Evolutionary conservation across 2,113 vertebrate species (phyloP).

Genomic region (Myotis brandtii): DNA sequence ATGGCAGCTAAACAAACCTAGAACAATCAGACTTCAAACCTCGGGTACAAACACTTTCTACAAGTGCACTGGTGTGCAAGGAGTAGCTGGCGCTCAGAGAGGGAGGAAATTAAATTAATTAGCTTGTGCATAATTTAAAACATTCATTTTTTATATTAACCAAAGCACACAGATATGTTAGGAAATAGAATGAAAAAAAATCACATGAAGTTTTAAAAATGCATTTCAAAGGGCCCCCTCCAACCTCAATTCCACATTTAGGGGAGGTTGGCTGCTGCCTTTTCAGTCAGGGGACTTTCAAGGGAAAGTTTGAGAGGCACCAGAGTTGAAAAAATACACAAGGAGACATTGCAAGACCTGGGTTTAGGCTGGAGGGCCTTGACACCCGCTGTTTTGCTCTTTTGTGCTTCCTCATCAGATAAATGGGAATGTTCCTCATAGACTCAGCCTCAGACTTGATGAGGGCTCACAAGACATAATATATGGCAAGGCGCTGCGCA

Average conservation of each 20-base stretch:
- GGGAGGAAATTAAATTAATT: slow-evolving; percentile 2
- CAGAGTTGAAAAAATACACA: not conserved
- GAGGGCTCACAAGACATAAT: not conserved
- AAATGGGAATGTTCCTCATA: not conserved
- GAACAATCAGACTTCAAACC: not conserved
- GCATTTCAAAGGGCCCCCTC: not conserved
- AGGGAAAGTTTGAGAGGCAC: not conserved
- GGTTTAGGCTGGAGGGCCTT: not conserved
- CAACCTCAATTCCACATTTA: not conserved
- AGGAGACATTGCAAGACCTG: not conserved
- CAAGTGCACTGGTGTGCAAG: not conserved
- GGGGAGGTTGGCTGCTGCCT: not conserved
- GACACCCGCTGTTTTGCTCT: not conserved
- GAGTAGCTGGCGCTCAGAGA: not conserved
- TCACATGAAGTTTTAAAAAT: slow-evolving; percentile 31
- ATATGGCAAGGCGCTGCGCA: not conserved
- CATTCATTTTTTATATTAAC: not conserved
- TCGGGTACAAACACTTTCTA: not conserved
- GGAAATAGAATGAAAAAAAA: not conserved
- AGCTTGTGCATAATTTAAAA: slow-evolving; percentile 31
- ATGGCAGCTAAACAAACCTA: not conserved
- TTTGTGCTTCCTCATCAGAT: not conserved
- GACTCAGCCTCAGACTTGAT: not conserved
- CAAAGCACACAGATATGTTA: not conserved
- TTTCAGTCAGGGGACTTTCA: not conserved